Conservation (phyloP, 2,888 invertebrate species). For the Zaprionus lineosus region DNA sequence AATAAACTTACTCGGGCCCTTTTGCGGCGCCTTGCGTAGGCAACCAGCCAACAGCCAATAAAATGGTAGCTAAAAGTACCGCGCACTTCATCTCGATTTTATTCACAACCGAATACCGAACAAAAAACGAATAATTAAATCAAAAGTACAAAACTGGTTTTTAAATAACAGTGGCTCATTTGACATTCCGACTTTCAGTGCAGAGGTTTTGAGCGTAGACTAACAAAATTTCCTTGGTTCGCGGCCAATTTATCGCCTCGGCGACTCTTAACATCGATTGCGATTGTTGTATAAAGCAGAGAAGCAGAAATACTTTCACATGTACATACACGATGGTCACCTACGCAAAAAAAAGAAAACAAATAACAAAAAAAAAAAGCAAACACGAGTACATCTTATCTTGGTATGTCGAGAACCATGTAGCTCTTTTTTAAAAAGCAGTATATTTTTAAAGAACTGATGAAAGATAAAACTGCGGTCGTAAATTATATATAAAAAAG, state of each 20-base stretch:
- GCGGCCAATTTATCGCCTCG: slow-evolving; percentile 54
- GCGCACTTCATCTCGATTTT: slow-evolving; percentile 42
- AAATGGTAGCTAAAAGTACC: slow-evolving; percentile 31
- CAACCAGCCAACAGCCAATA: slow-evolving; percentile 51
- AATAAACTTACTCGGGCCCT: slow-evolving; percentile 47
- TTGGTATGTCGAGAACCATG: too few species aligned
- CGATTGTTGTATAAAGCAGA: slow-evolving; percentile 15
- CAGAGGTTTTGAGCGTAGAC: slow-evolving; percentile 32
- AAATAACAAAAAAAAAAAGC: too few species aligned
- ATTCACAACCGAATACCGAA: slow-evolving; percentile 4
- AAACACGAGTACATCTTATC: too few species aligned
- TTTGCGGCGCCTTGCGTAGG: slow-evolving; percentile 33
- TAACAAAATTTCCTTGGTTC: slow-evolving; percentile 37
- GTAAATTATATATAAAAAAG: too few species aligned
- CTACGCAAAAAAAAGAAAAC: too few species aligned
- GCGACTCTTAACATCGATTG: slow-evolving; percentile 50
- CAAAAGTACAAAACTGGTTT: slow-evolving; percentile 52
- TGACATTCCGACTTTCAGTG: too few species aligned
- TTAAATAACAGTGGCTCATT: too few species aligned
- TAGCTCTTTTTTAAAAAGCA: too few species aligned
- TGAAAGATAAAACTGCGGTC: too few species aligned
- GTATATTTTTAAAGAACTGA: too few species aligned
- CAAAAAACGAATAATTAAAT: slow-evolving; percentile 36
- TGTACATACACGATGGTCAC: not conserved
- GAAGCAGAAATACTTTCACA: not conserved